Conservation (phyloP, 2,888 invertebrate genomes). For the Calliphora vomitoria region DNA sequence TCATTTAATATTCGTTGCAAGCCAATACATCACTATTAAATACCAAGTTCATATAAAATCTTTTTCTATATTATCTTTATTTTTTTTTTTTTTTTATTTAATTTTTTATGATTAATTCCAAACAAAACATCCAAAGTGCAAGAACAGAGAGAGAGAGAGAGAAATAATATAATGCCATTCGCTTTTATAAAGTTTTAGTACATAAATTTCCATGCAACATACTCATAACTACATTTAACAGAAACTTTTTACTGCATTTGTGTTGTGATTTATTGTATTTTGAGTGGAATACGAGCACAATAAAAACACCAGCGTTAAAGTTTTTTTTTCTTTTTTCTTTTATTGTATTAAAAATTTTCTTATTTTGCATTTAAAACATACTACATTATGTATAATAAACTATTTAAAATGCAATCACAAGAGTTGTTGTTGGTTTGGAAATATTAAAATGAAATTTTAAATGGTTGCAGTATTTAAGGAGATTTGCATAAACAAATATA, state of each 20-base stretch:
- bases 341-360: background rate
- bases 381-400: slow-evolving; percentile 40
- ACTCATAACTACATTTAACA: slow-evolving; percentile 29
- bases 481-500: background rate
- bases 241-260: slow-evolving; percentile 32
- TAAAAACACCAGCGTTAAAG: slow-evolving; percentile 18
- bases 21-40: background rate
- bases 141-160: background rate
- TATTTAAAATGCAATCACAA: slow-evolving; percentile 38
- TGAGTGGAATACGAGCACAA: slow-evolving; percentile 38
- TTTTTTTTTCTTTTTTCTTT: background rate
- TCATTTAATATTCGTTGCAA: background rate
- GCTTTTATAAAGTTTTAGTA: slow-evolving; percentile 33
- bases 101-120: slow-evolving; percentile 35
- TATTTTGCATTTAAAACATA: slow-evolving; percentile 40
- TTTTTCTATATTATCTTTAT: too few species aligned
- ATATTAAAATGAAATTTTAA: slow-evolving; percentile 18
- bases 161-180: slow-evolving; percentile 10
- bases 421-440: slow-evolving; percentile 18
- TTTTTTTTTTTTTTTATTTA: background rate
- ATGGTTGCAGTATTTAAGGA: background rate
- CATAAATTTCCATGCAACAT: slow-evolving; percentile 49
- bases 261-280: slow-evolving; percentile 60
- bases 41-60: background rate
- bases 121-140: slow-evolving; percentile 4